A percentile compares a stretch with the other conserved stretches of the same genome.
Conservation (phyloP, 2,888 invertebrate genomes). For the Helicoverpa assulta region DNA sequence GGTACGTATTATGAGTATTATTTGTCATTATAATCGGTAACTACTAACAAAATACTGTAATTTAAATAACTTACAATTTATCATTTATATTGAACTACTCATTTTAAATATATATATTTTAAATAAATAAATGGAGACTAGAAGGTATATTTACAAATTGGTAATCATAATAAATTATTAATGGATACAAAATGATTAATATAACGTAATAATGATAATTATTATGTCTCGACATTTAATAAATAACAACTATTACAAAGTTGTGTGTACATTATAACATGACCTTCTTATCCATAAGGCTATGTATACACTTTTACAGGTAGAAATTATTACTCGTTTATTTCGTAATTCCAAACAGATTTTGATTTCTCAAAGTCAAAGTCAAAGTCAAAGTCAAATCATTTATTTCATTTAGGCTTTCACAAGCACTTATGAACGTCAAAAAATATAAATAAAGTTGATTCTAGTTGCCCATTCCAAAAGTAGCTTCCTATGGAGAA, state of each 20-base stretch:
- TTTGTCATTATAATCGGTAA: slow-evolving; percentile 30
- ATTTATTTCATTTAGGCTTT: too few species aligned
- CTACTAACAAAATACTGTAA: slow-evolving; percentile 40
- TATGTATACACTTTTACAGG: too few species aligned
- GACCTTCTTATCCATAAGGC: too few species aligned
- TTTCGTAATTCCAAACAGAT: too few species aligned
- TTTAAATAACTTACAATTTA: slow-evolving; percentile 7
- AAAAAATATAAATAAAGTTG: too few species aligned
- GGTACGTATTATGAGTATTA: slow-evolving; percentile 4
- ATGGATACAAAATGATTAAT: slow-evolving; percentile 15
- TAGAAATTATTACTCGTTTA: too few species aligned
- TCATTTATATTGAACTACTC: slow-evolving; percentile 3
- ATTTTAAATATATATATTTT: slow-evolving; percentile 1
- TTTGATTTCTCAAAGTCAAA: too few species aligned
- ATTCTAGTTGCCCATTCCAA: too few species aligned
- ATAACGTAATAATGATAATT: background rate
- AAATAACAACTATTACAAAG: slow-evolving; percentile 1
- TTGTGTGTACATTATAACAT: too few species aligned
- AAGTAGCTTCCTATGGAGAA: too few species aligned
- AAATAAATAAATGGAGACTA: slow-evolving; percentile 65
- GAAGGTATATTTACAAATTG: slow-evolving; percentile 72
- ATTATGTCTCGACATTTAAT: slow-evolving; percentile 8
- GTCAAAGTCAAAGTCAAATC: too few species aligned
- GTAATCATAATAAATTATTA: slow-evolving; percentile 49
- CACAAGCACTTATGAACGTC: too few species aligned